A percentile compares a stretch with the other conserved stretches of the same genome.
Conservation (phyloP, 2,797 vertebrate species). For the Ctenopoma kingsleyae region DNA sequence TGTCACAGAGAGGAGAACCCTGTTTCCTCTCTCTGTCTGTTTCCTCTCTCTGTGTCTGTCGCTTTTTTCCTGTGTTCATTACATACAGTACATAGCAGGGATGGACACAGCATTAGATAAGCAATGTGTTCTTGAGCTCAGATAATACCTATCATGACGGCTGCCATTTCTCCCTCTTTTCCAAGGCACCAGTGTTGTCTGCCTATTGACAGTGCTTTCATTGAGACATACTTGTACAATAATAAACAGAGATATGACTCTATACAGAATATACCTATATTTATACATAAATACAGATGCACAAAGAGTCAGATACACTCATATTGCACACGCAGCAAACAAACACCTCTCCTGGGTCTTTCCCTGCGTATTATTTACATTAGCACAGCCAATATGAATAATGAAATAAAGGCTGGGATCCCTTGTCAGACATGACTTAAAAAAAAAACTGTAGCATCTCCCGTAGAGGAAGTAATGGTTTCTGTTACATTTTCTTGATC, state of each 20-base stretch:
- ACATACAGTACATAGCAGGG: slow-evolving; percentile 41
- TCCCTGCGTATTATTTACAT: slow-evolving; percentile 62
- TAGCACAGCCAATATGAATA: slow-evolving; percentile 68
- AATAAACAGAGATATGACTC: slow-evolving; percentile 30
- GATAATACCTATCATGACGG: slow-evolving; percentile 57
- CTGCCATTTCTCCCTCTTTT: slow-evolving; percentile 48
- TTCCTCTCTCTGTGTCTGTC: slow-evolving; percentile 57
- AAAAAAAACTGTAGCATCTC: slow-evolving; percentile 65
- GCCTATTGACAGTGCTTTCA: slow-evolving; percentile 38
- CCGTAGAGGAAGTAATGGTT: slow-evolving; percentile 71
- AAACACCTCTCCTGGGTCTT: slow-evolving; percentile 53
- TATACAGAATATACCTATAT: slow-evolving; percentile 26
- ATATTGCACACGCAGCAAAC: slow-evolving; percentile 41
- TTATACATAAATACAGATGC: slow-evolving; percentile 33
- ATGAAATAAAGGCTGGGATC: slow-evolving; percentile 73
- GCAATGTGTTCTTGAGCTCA: slow-evolving; percentile 54
- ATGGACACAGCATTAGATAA: slow-evolving; percentile 63
- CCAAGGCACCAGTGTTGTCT: slow-evolving; percentile 29
- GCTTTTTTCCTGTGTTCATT: slow-evolving; percentile 50
- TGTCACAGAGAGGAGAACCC: slow-evolving; percentile 68
- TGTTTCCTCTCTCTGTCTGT: slow-evolving; percentile 45
- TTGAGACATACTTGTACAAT: slow-evolving; percentile 40
- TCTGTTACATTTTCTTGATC: slow-evolving; percentile 74
- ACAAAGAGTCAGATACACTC: slow-evolving; percentile 22
- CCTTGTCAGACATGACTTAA: slow-evolving; percentile 71